Conservation (phyloP, 2,113 vertebrate species). For the Holacanthus passer region DNA sequence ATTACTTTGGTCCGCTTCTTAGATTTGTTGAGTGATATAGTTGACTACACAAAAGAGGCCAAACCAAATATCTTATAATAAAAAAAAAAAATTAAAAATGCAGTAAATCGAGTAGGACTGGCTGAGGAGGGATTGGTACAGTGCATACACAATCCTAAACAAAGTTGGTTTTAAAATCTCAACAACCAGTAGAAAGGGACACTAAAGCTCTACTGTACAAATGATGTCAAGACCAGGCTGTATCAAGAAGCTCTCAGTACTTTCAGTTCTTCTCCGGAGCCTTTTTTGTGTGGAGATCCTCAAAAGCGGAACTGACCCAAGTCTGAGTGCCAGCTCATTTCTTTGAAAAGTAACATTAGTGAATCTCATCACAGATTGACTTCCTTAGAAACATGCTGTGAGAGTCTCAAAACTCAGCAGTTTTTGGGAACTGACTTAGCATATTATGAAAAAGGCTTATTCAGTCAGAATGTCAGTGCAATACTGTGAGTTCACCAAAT, state of each 20-base stretch:
- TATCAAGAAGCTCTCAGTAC: not conserved
- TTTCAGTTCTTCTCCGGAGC: conserved; percentile 30
- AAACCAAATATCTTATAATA: no score
- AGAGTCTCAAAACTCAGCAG: conserved; percentile 52
- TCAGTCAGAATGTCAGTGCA: conserved; percentile 2
- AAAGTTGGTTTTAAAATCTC: conserved; percentile 6
- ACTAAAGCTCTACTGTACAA: not conserved
- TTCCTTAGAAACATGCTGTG: conserved; percentile 31
- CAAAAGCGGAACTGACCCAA: conserved; percentile 38
- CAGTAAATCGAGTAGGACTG: no score
- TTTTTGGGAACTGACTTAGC: conserved; percentile 43
- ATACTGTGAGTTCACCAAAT: conserved; percentile 14
- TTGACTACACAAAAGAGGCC: no score
- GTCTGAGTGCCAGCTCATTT: conserved; percentile 34
- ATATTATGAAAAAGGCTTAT: conserved; percentile 34
- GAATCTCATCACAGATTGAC: conserved; percentile 23
- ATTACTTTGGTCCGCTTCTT: no score
- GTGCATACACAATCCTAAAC: not conserved
- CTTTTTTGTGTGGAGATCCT: not conserved
- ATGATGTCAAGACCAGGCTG: not conserved
- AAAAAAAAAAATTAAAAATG: no score
- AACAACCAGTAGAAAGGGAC: not conserved
- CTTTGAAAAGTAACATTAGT: conserved; percentile 29
- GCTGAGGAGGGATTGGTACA: no score
- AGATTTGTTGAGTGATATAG: not conserved